These are phyloP conservation scores for Chloroclystis v-ata DNA, from an alignment of 2,888 invertebrate genomes.

Conservation along the genomic window DNA sequence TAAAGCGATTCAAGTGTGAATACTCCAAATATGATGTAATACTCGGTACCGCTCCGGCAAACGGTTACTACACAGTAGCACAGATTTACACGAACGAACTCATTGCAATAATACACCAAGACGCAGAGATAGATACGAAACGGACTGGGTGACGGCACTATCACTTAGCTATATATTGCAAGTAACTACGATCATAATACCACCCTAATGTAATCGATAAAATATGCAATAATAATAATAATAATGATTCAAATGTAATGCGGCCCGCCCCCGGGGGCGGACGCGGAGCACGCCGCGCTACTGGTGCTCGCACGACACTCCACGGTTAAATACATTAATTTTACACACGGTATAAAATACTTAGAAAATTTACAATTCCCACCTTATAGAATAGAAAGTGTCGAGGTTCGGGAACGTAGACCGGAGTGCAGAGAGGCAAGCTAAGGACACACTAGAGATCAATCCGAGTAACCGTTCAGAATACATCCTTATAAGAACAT, in stretches of 20 bases:
- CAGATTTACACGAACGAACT: constrained; percentile 46
- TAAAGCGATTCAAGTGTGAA: constrained; percentile 78
- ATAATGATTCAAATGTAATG: constrained; percentile 60
- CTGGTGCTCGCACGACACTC: constrained; percentile 46
- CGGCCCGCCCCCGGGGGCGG: constrained; percentile 38
- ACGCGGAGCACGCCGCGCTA: constrained; percentile 21
- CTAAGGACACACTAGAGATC: constrained; percentile 47
- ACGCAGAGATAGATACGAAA: constrained; percentile 46
- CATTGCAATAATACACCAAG: constrained; percentile 54
- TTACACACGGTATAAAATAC: constrained; percentile 75
- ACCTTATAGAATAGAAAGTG: constrained; percentile 55
- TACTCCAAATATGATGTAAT: constrained; percentile 74
- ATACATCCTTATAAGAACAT: constrained; percentile 59
- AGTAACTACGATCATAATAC: constrained; percentile 62
- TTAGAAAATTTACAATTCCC: constrained; percentile 76
- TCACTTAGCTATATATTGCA: constrained; percentile 70
- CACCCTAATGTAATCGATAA: constrained; percentile 61
- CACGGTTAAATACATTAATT: constrained; percentile 64
- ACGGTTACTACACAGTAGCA: constrained; percentile 61
- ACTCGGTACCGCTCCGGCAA: constrained; percentile 31
- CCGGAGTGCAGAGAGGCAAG: constrained; percentile 24
- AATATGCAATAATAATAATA: constrained; percentile 50
- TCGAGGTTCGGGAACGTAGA: constrained; percentile 35
- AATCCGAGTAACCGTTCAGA: constrained; percentile 47
- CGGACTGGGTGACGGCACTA: constrained; percentile 53